Evolutionary conservation across 1,140 invertebrate species (phyloP), one percentile per base, ranked within the genome.

Genomic region (Choristoneura fumiferana): DNA sequence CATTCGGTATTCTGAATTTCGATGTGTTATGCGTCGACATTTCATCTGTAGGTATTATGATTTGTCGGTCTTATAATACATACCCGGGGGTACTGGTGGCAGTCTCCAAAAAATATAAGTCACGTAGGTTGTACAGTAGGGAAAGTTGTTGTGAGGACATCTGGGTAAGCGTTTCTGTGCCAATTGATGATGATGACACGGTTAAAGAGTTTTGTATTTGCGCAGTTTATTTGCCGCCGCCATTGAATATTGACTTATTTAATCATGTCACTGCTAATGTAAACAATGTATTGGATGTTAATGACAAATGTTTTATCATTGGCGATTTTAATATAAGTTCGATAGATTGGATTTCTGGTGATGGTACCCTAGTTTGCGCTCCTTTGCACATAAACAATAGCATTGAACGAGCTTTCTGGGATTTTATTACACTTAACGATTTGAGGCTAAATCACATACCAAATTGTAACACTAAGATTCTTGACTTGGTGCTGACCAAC

Each of bases 181-280:
- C 22, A 12, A 8, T 53, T n/a, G 12, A n/a, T n/a, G n/a, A n/a
- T n/a, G n/a, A 29, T 53, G 49, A 13, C 29, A 4, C 6, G 8
- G 10, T 9, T 12, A 3, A 53, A n/a, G 22, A 53, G 22, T 3
- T 53, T 53, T 53, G 29, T 53, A n/a, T 53, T 29, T 53, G 49
- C 33, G 49, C 10, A 53, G 29, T 34, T 15, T 53, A 53, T 17
- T 33, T 53, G 13, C 18, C 29, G 1, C 22, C 49, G 5, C 49
- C 49, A 5, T 6, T 53, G 4, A 29, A 53, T 10, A 3, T 8
- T 29, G n/a, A n/a, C 10, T 3, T 53, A 12, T 53, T 53, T 10
- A 17, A 34, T n/a, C 22, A 53, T n/a, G 29, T 53, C 33, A 53
- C 33, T 3, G 49, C 29, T 33, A 53, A 53, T 12, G 5, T 2